Base-by-base conservation (phyloP, 2,113 vertebrate genomes). In the Acrocephalus arundinaceus region DNA sequence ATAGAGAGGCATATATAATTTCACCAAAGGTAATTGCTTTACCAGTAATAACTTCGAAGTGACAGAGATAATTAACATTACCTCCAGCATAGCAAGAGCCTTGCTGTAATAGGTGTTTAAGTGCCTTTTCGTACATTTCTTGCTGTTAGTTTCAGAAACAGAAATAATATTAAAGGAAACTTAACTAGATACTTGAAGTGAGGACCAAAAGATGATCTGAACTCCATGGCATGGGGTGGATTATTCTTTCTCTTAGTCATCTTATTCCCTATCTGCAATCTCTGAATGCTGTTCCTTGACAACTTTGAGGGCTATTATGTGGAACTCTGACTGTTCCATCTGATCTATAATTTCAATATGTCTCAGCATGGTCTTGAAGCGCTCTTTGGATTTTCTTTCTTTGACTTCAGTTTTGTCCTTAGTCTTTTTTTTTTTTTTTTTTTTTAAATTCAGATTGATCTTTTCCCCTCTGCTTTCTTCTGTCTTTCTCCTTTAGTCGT, bases 341-440 rank as follows among this genome's bases (percentile, higher is more conserved):
- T 89, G 85, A 88, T 92, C 88, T 95, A 94, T 85, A 93, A 65
- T 93, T 94, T 93, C 83, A 78, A 9, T 77, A 51, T 57, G 24
- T 88, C 93, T 90, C 96, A 94, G 88, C 90, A 55, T 79, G 90
- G 33, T 81, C 76, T 83, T 80, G 67, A 93, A 86, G n/a, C 33
- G 81, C 9, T 90, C 35, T 88, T 86, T 90, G 35, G 76, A 86
- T 90, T 93, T 52, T 67, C 3, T 88, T 88, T 57, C 61, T 94
- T 93, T 90, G 72, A 93, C 67, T 89, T 80, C 1, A 1, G 27
- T 33, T 75, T 93, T 94, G 62, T 90, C 39, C 75, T 88, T 90
- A 66, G 37, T 37, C 0, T 49, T 79, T 54, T 71, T 35, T 59
- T 37, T 21, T 57, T 58, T 62, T 59, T 67, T 39, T 61, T 55